Evolutionary conservation across 1,140 invertebrate species (phyloP).

Genomic region (Scylla paramamosain): DNA sequence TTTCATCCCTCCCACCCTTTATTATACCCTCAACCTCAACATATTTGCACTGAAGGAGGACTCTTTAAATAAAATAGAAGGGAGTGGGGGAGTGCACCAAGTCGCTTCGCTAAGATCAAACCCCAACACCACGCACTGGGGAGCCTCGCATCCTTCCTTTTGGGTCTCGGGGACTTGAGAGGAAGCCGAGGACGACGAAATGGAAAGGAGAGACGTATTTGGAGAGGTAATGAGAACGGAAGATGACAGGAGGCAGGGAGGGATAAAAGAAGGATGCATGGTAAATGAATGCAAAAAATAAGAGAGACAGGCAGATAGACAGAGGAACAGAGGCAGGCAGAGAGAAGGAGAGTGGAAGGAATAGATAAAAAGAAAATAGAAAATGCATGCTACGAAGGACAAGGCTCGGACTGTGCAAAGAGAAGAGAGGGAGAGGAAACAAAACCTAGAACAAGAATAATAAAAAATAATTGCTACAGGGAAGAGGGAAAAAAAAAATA

Average conservation of each 20-base stretch:
- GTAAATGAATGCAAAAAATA: not conserved
- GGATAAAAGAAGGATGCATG: not conserved
- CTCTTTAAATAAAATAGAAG: not conserved
- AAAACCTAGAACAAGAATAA: constrained; percentile 1
- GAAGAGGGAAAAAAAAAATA: constrained; percentile 25
- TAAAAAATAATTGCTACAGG: constrained; percentile 29
- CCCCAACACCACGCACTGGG: not conserved
- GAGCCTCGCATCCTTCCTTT: not conserved
- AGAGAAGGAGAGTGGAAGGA: constrained; percentile 32
- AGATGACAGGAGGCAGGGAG: constrained; percentile 38
- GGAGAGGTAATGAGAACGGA: not conserved
- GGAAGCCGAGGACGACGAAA: not conserved
- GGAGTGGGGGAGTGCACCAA: not conserved
- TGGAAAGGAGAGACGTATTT: not conserved
- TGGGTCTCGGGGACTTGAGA: not conserved
- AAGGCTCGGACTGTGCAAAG: not conserved
- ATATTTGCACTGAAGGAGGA: not conserved
- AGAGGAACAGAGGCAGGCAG: constrained; percentile 36
- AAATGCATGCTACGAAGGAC: not conserved
- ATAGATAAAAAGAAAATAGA: not conserved
- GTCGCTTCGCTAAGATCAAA: not conserved
- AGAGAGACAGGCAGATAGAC: constrained; percentile 56
- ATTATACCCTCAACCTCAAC: not conserved
- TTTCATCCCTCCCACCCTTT: not conserved
- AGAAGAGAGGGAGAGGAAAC: constrained; percentile 19